Base-by-base conservation (phyloP, 2,888 invertebrate genomes). In the Sminthurinus aureus region DNA sequence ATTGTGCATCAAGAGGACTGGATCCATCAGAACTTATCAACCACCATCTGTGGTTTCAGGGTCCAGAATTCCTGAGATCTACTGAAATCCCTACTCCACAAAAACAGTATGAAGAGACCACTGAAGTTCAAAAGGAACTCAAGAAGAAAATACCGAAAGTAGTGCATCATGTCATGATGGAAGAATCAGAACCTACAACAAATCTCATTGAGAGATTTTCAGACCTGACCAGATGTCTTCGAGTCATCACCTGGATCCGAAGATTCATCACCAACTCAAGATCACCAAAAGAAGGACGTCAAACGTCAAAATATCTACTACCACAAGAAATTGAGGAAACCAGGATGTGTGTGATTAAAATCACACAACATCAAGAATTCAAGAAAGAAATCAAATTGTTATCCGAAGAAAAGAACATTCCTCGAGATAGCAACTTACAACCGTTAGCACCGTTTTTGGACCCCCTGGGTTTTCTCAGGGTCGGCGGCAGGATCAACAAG, bases 1-100 rank as follows among this genome's bases (percentile, higher is more conserved):
- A 90, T 73, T 83, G 88, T 38, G 88, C 88, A 0, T 76, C 77
- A 11, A 22, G 84, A 58, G 85, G 84, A 67, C 66, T 85, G 0
- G 18, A 74, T 13, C 20, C 81, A 3, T 3, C 1, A 3, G 77
- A 77, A 20, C 20, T 85, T 0, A 13, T 38, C 0, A 50, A 12
- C 24, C 83, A 83, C 73, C 52, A 73, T 3, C 66, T 83, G 9
- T 83, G 83, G 83, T 74, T 58, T 69, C 0, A 52, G 0, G 83
- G 83, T 9, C 83, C 83, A 26, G 3, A 38, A 38, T 38, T 38
- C 6, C 38, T 38, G 6, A 4, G 38, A 38, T 38, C 38, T 6
- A 38, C 38, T 38, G 1, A 38, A 38, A 6, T 38, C n/a, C n/a
- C n/a, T n/a, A n/a, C n/a, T n/a, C n/a, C n/a, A 38, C 6, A 6